Percentiles rank a stretch among this genome's conserved stretches.
These are phyloP conservation scores for Tineola bisselliella DNA, from an alignment of 2,888 invertebrate species.

Conservation along the genomic window DNA sequence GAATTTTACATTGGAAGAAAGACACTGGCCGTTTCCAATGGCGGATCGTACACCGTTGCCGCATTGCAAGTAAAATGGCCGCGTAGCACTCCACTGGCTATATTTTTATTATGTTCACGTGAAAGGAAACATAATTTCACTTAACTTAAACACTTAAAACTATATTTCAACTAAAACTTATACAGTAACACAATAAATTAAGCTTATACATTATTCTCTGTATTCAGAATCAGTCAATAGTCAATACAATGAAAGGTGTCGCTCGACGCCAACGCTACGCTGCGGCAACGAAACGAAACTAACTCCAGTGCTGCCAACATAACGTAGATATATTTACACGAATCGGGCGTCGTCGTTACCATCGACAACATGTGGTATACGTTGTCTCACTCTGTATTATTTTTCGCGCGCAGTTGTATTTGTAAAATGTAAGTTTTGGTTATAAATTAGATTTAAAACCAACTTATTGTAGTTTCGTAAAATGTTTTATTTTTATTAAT, in stretches of 20 bases:
- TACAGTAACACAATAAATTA: slow-evolving; percentile 69
- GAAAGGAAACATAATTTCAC: slow-evolving; percentile 63
- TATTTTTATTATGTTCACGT: slow-evolving; percentile 62
- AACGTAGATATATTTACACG: slow-evolving; percentile 44
- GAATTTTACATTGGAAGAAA: slow-evolving; percentile 71
- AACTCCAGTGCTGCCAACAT: slow-evolving; percentile 54
- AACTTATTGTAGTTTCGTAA: neutral
- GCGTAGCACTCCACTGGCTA: slow-evolving; percentile 69
- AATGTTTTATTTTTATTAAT: neutral
- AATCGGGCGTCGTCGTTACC: slow-evolving; percentile 46
- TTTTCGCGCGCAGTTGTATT: slow-evolving; percentile 23
- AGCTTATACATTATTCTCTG: slow-evolving; percentile 72
- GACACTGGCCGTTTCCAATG: slow-evolving; percentile 77
- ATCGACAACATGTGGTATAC: slow-evolving; percentile 40
- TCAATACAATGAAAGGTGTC: slow-evolving; percentile 79
- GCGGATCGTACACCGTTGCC: slow-evolving; percentile 78
- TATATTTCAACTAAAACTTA: slow-evolving; percentile 60
- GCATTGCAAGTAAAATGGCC: slow-evolving; percentile 79
- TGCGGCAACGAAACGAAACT: slow-evolving; percentile 68
- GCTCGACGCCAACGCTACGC: slow-evolving; percentile 70
- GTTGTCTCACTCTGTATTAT: slow-evolving; percentile 25
- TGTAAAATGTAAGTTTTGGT: neutral
- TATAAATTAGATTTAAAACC: neutral
- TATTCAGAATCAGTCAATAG: slow-evolving; percentile 75
- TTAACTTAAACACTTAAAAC: slow-evolving; percentile 61